Base-by-base conservation (phyloP, 1,140 invertebrate genomes). In the Sycophaga agraensis region DNA sequence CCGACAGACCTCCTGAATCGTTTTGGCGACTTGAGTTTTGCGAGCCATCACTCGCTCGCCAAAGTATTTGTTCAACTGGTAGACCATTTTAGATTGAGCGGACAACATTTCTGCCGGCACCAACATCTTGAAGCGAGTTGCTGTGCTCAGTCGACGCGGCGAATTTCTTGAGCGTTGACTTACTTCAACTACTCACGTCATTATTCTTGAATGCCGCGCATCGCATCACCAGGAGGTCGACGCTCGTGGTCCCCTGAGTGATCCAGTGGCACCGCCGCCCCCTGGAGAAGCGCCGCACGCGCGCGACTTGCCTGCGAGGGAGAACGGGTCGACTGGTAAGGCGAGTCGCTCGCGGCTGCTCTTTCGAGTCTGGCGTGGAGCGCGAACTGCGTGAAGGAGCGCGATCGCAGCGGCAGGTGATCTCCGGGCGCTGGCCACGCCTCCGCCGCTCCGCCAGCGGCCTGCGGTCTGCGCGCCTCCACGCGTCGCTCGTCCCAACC, bases 11-110 rank as follows among this genome's bases (percentile, higher is more conserved):
- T 97, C 92, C n/a, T 91, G 85, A 46, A 98, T 91, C 3, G 91
- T 93, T 76, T 96, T 95, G 35, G 89, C 86, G 31, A 97, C 89
- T 58, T 87, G 88, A 12, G 83, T 84, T 83, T 93, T 94, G 2
- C 95, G 84, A 19, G 86, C 82, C 70, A 93, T 91, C 2, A 97
- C 96, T 35, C 93, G 82, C 72, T 97, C 94, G 19, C 88, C 91
- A 77, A 92, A 95, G 75, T 94, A 98, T 77, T 96, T 95, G 80
- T 96, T 96, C 69, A 98, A 85, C 78, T 97, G 94, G 78, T 95
- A 96, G 40, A 95, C 84, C 85, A 96, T 92, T 77, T 93, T 91
- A n/a, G 56, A 68, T 65, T 89, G 90, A 77, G 92, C 90, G 37
- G 89, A 89, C 59, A 88, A 87, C 82, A 93, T 86, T 88, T 94